phyloP scores from a whole-genome alignment of 2,888 invertebrate species.

The Drosophila demipolita region DNA sequence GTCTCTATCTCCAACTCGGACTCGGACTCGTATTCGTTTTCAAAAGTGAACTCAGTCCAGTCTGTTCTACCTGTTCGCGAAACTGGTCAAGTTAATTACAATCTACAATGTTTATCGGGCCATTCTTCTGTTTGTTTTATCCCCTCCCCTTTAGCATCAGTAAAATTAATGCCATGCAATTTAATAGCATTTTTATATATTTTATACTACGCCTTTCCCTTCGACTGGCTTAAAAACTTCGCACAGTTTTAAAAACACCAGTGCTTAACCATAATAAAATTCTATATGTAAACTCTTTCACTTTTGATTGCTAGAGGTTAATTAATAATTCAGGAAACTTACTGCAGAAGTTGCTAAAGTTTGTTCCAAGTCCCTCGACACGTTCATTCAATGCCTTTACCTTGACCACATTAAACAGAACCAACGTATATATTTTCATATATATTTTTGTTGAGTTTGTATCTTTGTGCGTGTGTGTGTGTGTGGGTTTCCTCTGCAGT shows the following conservation, averaged over 20 bases:
- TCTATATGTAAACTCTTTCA: constrained; percentile 50
- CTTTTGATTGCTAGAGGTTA: constrained; percentile 75
- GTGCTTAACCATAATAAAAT: constrained; percentile 53
- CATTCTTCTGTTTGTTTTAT: constrained; percentile 25
- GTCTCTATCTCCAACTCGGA: not conserved
- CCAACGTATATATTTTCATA: not conserved
- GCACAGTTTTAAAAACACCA: constrained; percentile 10
- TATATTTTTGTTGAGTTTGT: not conserved
- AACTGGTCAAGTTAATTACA: constrained; percentile 76
- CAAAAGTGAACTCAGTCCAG: constrained; percentile 15
- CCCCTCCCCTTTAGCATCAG: constrained; percentile 4
- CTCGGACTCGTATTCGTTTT: constrained; percentile 2
- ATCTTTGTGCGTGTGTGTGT: constrained; percentile 18
- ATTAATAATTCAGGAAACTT: constrained; percentile 74
- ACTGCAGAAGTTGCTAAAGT: constrained; percentile 69
- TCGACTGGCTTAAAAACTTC: not conserved
- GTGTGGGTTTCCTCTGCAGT: constrained; percentile 43
- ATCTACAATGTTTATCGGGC: constrained; percentile 77
- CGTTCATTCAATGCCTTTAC: constrained; percentile 33
- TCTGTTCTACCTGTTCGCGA: constrained; percentile 14
- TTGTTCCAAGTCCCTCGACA: constrained; percentile 33
- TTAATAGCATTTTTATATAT: constrained; percentile 58
- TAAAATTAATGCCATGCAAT: constrained; percentile 44
- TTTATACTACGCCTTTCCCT: constrained; percentile 27
- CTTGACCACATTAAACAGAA: constrained; percentile 54